Evolutionary conservation across 2,888 invertebrate genomes (phyloP).

Genomic region (Xylota sylvarum): DNA sequence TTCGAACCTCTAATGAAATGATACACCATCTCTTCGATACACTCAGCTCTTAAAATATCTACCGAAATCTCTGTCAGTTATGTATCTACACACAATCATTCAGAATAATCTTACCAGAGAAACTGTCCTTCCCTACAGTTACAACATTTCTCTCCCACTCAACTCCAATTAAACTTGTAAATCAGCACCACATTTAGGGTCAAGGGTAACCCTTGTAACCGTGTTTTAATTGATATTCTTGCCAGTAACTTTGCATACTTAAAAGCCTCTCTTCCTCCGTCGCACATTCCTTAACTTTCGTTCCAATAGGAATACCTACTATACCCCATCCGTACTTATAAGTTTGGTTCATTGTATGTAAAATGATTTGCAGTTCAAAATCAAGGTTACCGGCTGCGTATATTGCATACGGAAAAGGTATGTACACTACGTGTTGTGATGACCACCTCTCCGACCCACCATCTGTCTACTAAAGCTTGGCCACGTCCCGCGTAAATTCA

Average conservation of each 20-base stretch:
- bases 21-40: too few relatives aligned
- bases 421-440: conserved; percentile 41
- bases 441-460: conserved; percentile 19
- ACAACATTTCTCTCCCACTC: not conserved
- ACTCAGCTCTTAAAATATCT: too few relatives aligned
- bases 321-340: not conserved
- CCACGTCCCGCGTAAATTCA: conserved; percentile 29
- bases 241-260: not conserved
- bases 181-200: conserved; percentile 1
- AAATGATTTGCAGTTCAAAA: conserved; percentile 60
- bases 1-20: too few relatives aligned
- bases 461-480: not conserved
- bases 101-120: too few relatives aligned
- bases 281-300: not conserved
- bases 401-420: conserved; percentile 49
- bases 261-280: not conserved
- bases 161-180: conserved; percentile 4
- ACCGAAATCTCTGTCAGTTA: too few relatives aligned
- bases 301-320: not conserved
- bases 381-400: conserved; percentile 55
- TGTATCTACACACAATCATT: too few relatives aligned
- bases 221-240: conserved; percentile 7
- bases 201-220: conserved; percentile 19
- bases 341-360: not conserved
- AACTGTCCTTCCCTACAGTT: too few relatives aligned